Evolutionary conservation across 2,797 vertebrate genomes (phyloP).

Genomic region (Remorina albescens): DNA sequence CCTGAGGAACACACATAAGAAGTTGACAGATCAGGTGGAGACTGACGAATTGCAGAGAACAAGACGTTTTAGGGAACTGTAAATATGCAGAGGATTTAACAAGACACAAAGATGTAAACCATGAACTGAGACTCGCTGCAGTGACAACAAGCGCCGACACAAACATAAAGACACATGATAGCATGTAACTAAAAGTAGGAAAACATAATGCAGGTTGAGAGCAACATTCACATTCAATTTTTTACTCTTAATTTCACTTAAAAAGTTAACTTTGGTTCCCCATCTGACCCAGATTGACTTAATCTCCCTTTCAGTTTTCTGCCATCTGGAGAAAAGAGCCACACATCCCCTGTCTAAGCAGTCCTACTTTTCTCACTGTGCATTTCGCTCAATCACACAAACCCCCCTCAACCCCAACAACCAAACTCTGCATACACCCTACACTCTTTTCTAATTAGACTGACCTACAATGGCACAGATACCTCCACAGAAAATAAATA

Average conservation of each 20-base stretch:
- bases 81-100: constrained; percentile 7
- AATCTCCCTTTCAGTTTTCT: constrained; percentile 36
- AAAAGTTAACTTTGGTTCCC: constrained; percentile 47
- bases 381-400: constrained; percentile 70
- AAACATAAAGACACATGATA: constrained; percentile 50
- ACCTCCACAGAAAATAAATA: constrained; percentile 62
- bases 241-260: constrained; percentile 42
- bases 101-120: constrained; percentile 24
- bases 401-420: constrained; percentile 12
- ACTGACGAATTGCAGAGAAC: constrained; percentile 3
- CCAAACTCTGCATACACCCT: constrained; percentile 20
- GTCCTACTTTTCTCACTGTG: constrained; percentile 57
- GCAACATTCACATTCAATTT: constrained; percentile 30
- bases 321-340: constrained; percentile 54
- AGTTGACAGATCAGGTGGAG: constrained; percentile 41
- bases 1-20: constrained; percentile 77
- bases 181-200: constrained; percentile 34
- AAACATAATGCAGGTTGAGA: constrained; percentile 45
- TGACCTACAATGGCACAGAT: constrained; percentile 81
- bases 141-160: constrained; percentile 26
- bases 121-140: constrained; percentile 28
- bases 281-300: constrained; percentile 59
- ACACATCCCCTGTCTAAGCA: constrained; percentile 45
- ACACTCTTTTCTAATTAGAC: constrained; percentile 74
- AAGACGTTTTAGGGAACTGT: background rate